Evolutionary conservation across 2,888 invertebrate genomes (phyloP), one percentile per base, ranked within the genome.

Genomic region (Lottia scabra): DNA sequence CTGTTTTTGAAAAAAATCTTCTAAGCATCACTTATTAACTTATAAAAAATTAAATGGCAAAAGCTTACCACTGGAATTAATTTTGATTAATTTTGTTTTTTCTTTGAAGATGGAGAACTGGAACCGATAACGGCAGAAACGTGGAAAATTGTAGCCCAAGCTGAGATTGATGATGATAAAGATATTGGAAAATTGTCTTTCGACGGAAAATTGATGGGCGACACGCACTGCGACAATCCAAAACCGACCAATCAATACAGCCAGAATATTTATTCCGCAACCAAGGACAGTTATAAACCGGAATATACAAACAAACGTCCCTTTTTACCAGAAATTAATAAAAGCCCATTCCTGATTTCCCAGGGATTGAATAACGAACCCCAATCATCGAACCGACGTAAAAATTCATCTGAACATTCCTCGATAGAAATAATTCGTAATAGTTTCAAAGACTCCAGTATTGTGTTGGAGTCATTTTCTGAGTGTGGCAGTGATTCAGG

Each of bases 101-200:
- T 65, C 23, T 43, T 12, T 73, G 26, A 69, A 74, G 81, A 79
- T 64, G 77, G 74, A 1, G 77, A 78, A 16, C 71, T 68, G 0
- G 76, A 75, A n/a, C 77, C 78, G 3, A 83, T 85, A 23, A 75
- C 79, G 44, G 82, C 83, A 38, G 84, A 85, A 67, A 83, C 84
- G 12, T 85, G 85, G 85, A 80, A 81, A 68, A 75, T 82, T n/a
- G 84, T 85, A 27, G 78, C 79, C 12, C 78, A 80, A 74, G 80
- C 81, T 63, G 78, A 80, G 23, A 73, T 76, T 27, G 73, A 73
- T 26, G 72, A 75, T 44, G 78, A 78, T 6, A 74, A 71, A 46
- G 73, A 76, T 27, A 67, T 71, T 26, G 71, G 63, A 16, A 65
- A 67, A 26, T 23, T 72, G 63, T 62, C 56, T 30, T 56, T 56